A percentile compares a stretch with the other conserved stretches of the same genome.
These are phyloP conservation scores for Atrina japonica DNA, from an alignment of 2,888 invertebrate species.

Conservation along the genomic window DNA sequence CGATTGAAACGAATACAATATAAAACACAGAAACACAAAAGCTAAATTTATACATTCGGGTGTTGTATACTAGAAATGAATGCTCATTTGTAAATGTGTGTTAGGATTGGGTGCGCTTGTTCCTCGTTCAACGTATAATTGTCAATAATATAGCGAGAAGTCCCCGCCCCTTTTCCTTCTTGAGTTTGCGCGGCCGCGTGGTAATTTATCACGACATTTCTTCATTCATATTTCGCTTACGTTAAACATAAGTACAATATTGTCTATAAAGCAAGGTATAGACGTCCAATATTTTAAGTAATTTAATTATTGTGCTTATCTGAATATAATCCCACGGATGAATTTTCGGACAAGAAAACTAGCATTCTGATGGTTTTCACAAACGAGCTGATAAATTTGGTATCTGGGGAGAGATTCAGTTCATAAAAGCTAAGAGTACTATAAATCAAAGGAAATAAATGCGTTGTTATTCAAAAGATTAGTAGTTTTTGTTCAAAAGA, in stretches of 20 bases:
- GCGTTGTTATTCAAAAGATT: too few relatives aligned
- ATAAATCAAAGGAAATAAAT: too few relatives aligned
- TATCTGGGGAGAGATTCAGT: too few relatives aligned
- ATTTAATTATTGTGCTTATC: conserved; percentile 12
- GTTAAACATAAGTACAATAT: too few relatives aligned
- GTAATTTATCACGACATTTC: conserved; percentile 29
- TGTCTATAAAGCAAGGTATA: too few relatives aligned
- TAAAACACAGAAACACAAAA: conserved; percentile 5
- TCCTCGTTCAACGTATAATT: neutral
- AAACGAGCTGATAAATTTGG: too few relatives aligned
- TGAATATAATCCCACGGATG: conserved; percentile 17
- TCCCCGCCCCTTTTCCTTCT: conserved; percentile 25
- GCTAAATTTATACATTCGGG: neutral
- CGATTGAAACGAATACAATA: conserved; percentile 1
- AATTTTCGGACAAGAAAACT: conserved; percentile 11
- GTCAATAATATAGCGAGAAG: conserved; percentile 25
- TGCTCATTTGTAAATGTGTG: conserved; percentile 8
- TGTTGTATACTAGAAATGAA: neutral
- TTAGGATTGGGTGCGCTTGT: neutral
- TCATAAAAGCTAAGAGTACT: too few relatives aligned
- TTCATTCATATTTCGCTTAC: conserved; percentile 15
- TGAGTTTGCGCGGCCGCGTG: conserved; percentile 25
- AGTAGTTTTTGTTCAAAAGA: too few relatives aligned
- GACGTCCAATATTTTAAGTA: too few relatives aligned
- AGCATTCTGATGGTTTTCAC: too few relatives aligned